Evolutionary conservation across 1,140 invertebrate species (phyloP), one percentile per base, ranked within the genome.

Genomic region (Eupristina koningsbergeri): DNA sequence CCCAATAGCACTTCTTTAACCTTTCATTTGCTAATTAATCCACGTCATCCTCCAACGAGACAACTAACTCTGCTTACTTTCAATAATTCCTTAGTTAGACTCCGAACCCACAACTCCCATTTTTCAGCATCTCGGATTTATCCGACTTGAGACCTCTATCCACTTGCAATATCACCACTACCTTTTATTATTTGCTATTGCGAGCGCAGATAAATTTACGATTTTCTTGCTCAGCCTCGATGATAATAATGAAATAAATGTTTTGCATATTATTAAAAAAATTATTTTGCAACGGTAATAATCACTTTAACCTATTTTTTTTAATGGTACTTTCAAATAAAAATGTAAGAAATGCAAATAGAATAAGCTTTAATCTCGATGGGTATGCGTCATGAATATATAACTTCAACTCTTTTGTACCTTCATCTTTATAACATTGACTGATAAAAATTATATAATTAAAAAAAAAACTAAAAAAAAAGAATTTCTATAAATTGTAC

Each of bases 401-500:
- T 11, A 15, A n/a, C 29, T n/a, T 64, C 63, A 1, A 9, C 63
- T 64, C 34, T 45, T 64, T 64, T 34, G 8, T 31, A 3, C 29
- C n/a, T 29, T 34, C 22, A 50, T 64, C 63, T 31, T 64, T 34
- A 8, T 7, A 45, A 45, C 5, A 45, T 45, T 45, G 41, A 45
- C 11, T 45, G 41, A 45, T 45, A 29, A 31, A 13, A 64, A 41
- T 78, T 78, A 39, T 61, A 63, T 63, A 77, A 77, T 78, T n/a
- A 8, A 34, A 41, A 22, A 63, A 78, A 17, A 63, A 61, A n/a
- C 26, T 9, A 5, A n/a, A 45, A 71, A 71, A 77, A 3, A n/a
- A 63, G 45, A 61, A 63, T 63, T 64, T 22, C 22, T 34, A 50
- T 63, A 47, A 67, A 80, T 80, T 80, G 50, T 31, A 22, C 61